Evolutionary conservation across 2,888 invertebrate genomes (phyloP).

Genomic region (Andrena dorsata): DNA sequence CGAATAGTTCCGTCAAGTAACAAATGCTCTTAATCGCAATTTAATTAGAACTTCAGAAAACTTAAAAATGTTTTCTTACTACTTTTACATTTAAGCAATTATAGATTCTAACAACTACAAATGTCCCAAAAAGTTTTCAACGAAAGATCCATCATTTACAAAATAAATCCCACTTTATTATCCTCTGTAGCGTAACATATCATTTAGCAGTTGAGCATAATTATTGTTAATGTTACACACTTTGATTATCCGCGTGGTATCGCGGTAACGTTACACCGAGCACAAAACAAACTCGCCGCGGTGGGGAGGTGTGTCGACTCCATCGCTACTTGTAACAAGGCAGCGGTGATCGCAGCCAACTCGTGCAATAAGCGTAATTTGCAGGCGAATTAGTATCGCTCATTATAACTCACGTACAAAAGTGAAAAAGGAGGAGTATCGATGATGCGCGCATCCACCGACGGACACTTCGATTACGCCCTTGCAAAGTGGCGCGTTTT

Average conservation of each 20-base stretch:
- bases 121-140: no score
- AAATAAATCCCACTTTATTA: background rate
- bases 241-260: background rate
- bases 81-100: no score
- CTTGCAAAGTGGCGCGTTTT: slow-evolving; percentile 32
- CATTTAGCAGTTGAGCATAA: background rate
- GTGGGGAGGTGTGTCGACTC: slow-evolving; percentile 7
- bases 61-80: no score
- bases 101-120: no score
- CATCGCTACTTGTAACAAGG: slow-evolving; percentile 32
- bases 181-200: background rate
- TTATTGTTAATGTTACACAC: background rate
- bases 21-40: no score
- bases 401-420: slow-evolving; percentile 16
- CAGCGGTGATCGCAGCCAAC: slow-evolving; percentile 6
- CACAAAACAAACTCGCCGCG: background rate
- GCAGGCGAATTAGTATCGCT: slow-evolving; percentile 26
- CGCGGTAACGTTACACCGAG: background rate
- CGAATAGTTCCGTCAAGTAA: background rate
- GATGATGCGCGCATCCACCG: slow-evolving; percentile 36
- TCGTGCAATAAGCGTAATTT: slow-evolving; percentile 10
- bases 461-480: slow-evolving; percentile 52
- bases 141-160: no score
- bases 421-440: slow-evolving; percentile 17
- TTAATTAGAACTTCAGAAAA: no score